phyloP scores from a whole-genome alignment of 1,140 invertebrate genomes.

The Pachyrhynchus sulphureomaculatus region DNA sequence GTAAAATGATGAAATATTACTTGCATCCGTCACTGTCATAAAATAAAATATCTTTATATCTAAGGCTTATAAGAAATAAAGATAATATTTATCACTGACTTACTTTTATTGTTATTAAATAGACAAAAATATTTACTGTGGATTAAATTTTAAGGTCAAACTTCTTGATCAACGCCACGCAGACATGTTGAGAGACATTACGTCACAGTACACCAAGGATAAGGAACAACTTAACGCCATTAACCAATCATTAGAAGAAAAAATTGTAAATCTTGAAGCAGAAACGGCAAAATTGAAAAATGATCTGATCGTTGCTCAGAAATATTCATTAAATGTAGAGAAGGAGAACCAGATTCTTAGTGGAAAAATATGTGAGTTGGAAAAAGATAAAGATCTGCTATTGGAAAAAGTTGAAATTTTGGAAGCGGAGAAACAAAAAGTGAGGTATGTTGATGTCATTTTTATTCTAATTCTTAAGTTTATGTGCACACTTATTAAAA shows the following conservation, averaged over 20 bases:
- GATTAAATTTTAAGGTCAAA: too few relatives aligned
- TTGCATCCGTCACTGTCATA: too few relatives aligned
- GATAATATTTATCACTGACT: too few relatives aligned
- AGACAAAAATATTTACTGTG: too few relatives aligned
- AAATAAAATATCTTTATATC: too few relatives aligned
- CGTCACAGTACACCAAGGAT: slow-evolving; percentile 66
- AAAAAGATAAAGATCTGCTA: slow-evolving; percentile 42
- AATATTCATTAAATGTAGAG: slow-evolving; percentile 64
- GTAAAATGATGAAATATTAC: too few relatives aligned
- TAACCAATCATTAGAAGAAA: slow-evolving; percentile 59
- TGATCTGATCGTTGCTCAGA: slow-evolving; percentile 56
- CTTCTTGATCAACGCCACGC: slow-evolving; percentile 73
- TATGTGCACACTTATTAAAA: too few relatives aligned
- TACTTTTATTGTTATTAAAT: too few relatives aligned
- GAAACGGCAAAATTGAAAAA: slow-evolving; percentile 59
- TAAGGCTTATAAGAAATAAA: too few relatives aligned
- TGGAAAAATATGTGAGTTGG: slow-evolving; percentile 54
- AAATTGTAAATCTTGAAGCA: slow-evolving; percentile 54
- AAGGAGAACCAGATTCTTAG: slow-evolving; percentile 65
- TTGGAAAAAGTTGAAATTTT: slow-evolving; percentile 41
- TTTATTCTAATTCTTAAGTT: background rate
- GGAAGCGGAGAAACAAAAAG: slow-evolving; percentile 47
- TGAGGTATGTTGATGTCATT: slow-evolving; percentile 17
- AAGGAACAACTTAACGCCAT: slow-evolving; percentile 65
- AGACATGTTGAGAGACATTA: slow-evolving; percentile 70